Evolutionary conservation across 2,797 vertebrate species (phyloP).

Genomic region (Vultur gryphus): DNA sequence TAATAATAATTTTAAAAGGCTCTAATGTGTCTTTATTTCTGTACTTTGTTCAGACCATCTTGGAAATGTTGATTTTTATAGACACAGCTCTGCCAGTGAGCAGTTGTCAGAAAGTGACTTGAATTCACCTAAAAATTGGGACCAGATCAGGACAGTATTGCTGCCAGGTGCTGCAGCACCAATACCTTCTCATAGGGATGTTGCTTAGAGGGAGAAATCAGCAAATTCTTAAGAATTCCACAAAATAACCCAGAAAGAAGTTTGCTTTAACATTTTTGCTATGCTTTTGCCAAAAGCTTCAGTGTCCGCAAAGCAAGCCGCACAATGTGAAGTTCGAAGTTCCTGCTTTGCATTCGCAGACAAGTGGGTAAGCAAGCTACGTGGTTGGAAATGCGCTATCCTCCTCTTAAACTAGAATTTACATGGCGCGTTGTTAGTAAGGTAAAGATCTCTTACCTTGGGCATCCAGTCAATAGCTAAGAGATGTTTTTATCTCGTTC

Average conservation of each 20-base stretch:
- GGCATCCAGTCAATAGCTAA: background rate
- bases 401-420: constrained; percentile 46
- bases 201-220: background rate
- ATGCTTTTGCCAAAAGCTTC: constrained; percentile 64
- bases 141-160: background rate
- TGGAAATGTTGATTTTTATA: background rate
- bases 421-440: background rate
- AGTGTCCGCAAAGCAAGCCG: constrained; percentile 70
- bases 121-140: background rate
- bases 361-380: constrained; percentile 65
- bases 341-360: constrained; percentile 62
- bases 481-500: background rate
- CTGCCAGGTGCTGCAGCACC: background rate
- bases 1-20: background rate
- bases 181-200: background rate
- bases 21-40: background rate
- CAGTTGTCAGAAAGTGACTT: background rate
- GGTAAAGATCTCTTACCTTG: constrained; percentile 24
- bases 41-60: background rate
- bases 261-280: background rate
- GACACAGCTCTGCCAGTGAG: background rate
- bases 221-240: background rate
- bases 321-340: constrained; percentile 5
- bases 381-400: constrained; percentile 69
- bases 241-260: background rate